Percentiles rank a stretch among this genome's conserved stretches.
Conservation (phyloP, 2,888 invertebrate species). For the Carabus problematicus region DNA sequence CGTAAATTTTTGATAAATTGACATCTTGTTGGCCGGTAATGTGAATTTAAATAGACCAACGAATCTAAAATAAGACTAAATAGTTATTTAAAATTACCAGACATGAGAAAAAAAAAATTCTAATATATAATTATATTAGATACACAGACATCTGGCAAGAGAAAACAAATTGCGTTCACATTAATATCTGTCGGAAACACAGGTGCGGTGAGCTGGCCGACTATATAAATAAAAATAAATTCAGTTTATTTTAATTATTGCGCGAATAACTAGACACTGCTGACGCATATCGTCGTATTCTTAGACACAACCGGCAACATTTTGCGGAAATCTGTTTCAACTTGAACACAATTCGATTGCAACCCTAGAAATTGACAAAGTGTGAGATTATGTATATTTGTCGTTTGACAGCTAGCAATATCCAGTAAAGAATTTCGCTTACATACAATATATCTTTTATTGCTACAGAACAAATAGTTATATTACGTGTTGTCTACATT, state of each 20-base stretch:
- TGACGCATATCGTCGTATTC: too few relatives aligned
- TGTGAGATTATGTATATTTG: too few relatives aligned
- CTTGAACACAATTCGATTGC: too few relatives aligned
- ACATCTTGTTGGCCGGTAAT: background rate
- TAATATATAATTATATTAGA: too few relatives aligned
- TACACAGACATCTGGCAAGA: conserved; percentile 23
- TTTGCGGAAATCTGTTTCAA: too few relatives aligned
- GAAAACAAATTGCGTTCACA: conserved; percentile 10
- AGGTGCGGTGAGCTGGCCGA: conserved; percentile 24
- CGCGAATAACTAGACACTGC: background rate
- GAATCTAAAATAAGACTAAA: conserved; percentile 21
- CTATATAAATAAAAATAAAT: conserved; percentile 30
- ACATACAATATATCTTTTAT: too few relatives aligned
- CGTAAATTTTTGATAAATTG: background rate
- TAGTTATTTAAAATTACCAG: conserved; percentile 8
- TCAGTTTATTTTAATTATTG: conserved; percentile 26
- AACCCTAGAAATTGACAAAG: too few relatives aligned
- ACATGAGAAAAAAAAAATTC: conserved; percentile 1
- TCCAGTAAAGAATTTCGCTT: too few relatives aligned
- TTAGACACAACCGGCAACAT: too few relatives aligned
- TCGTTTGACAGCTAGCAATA: too few relatives aligned
- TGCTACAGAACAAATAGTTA: too few relatives aligned
- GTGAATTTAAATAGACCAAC: background rate
- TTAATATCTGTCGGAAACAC: conserved; percentile 30
- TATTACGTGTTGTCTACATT: too few relatives aligned